These are phyloP conservation scores for Noctua janthe DNA, from an alignment of 2,888 invertebrate species.

Conservation along the genomic window DNA sequence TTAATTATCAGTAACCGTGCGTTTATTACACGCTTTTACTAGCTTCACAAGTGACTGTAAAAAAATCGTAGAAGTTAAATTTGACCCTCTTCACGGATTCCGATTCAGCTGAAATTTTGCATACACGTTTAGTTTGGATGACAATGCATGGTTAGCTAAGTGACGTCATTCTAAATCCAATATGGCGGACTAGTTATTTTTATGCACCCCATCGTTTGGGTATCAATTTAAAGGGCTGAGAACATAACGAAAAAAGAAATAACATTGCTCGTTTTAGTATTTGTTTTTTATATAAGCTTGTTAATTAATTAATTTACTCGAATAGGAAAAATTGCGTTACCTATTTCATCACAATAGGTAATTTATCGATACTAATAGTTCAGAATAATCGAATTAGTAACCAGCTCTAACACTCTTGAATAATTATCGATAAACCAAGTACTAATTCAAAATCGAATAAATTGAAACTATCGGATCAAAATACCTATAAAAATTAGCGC, in stretches of 20 bases:
- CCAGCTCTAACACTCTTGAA: not conserved
- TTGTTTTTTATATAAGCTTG: not conserved
- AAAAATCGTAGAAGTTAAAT: not conserved
- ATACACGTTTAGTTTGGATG: not conserved
- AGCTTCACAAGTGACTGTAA: not conserved
- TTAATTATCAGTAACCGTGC: not conserved
- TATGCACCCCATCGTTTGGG: not conserved
- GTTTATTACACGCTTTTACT: not conserved
- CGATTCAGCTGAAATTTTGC: not conserved
- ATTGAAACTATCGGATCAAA: too few species aligned
- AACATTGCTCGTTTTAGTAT: too few species aligned
- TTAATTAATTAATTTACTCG: not conserved
- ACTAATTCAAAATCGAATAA: not conserved
- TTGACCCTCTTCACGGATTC: not conserved
- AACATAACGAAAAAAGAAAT: not conserved
- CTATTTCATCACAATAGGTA: not conserved
- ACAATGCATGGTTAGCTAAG: not conserved
- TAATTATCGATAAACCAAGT: not conserved
- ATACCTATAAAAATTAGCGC: not conserved
- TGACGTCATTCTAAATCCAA: not conserved
- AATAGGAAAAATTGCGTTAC: not conserved
- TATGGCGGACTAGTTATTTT: not conserved
- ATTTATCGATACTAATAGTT: not conserved
- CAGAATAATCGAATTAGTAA: not conserved
- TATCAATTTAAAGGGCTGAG: not conserved